These are phyloP conservation scores for Steinernema feltiae DNA, from an alignment of 1,140 invertebrate species.

Conservation along the genomic window DNA sequence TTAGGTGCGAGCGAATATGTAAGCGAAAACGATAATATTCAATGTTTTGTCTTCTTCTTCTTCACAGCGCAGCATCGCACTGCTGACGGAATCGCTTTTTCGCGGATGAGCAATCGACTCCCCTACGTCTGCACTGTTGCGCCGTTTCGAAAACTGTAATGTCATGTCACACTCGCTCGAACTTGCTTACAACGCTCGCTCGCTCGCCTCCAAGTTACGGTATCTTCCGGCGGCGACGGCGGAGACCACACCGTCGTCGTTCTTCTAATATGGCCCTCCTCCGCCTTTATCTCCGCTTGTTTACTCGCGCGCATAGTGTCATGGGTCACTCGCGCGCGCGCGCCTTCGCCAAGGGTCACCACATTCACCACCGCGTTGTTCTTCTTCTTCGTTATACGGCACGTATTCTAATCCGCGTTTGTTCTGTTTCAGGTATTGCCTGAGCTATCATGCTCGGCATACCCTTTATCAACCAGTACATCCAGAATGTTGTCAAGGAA, in stretches of 20 bases:
- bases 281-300: neutral
- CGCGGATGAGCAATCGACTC: constrained; percentile 5
- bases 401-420: neutral
- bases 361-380: neutral
- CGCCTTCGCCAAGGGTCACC: neutral
- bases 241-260: too few relatives aligned
- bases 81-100: too few relatives aligned
- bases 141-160: neutral
- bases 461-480: constrained; percentile 7
- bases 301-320: constrained; percentile 1
- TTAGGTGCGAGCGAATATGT: neutral
- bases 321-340: neutral
- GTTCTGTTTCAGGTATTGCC: neutral
- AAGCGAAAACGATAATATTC: neutral
- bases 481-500: neutral
- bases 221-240: too few relatives aligned
- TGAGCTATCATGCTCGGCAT: neutral
- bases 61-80: neutral
- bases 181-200: too few relatives aligned
- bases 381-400: too few relatives aligned
- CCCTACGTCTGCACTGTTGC: neutral
- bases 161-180: neutral
- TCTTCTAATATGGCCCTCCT: neutral
- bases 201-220: too few relatives aligned
- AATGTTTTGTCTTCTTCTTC: neutral